A percentile compares a stretch with the other conserved stretches of the same genome.
Evolutionary conservation across 2,888 invertebrate genomes (phyloP).

Genomic region (Lasioglossum oenotherae): DNA sequence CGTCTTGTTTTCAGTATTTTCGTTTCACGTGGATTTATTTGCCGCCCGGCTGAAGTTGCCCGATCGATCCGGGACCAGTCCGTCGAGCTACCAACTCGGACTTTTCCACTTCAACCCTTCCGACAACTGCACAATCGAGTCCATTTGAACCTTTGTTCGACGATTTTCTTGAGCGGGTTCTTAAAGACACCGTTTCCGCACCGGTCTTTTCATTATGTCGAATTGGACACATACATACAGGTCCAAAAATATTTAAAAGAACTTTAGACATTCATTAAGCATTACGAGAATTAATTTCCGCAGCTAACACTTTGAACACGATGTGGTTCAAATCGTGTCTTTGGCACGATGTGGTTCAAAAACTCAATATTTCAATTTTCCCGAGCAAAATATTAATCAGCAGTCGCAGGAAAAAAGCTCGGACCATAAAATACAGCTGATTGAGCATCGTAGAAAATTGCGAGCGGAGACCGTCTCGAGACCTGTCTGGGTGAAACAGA

Average conservation of each 20-base stretch:
- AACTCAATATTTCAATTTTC: neutral
- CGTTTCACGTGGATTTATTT: neutral
- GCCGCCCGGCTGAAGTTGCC: neutral
- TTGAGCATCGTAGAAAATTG: neutral
- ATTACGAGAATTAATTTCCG: too few species aligned
- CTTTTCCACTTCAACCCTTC: constrained; percentile 7
- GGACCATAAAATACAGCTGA: neutral
- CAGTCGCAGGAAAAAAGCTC: neutral
- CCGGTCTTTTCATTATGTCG: neutral
- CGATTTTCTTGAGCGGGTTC: neutral
- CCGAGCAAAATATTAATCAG: neutral
- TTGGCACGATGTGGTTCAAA: neutral
- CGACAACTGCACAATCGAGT: neutral
- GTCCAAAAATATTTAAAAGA: neutral
- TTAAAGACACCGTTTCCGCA: neutral
- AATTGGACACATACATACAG: neutral
- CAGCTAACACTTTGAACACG: neutral
- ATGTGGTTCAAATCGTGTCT: neutral
- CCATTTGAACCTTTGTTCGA: neutral
- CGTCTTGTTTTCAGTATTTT: neutral
- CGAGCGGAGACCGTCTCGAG: neutral
- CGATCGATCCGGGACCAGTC: neutral
- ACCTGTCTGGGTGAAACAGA: neutral
- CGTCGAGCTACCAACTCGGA: neutral
- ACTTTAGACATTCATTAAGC: too few species aligned